Base-by-base conservation (phyloP, 2,113 vertebrate species). In the Myotis brandtii region DNA sequence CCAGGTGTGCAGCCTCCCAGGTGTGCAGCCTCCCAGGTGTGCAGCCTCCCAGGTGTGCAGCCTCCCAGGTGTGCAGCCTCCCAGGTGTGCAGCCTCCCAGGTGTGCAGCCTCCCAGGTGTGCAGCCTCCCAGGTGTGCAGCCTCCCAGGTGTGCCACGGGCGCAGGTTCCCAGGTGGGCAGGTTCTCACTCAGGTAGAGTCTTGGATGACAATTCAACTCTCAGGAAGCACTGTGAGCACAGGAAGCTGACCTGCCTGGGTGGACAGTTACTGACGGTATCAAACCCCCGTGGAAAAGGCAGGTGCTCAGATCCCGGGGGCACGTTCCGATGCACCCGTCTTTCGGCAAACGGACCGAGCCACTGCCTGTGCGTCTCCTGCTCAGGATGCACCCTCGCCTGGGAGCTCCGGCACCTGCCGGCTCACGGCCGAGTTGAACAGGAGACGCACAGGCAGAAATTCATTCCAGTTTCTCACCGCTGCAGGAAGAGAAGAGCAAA, bases 381-480 rank as follows among this genome's bases (percentile, higher is more conserved):
- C 76, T 59, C 85, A 79, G 85, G 46, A 40, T 50, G 62, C 96
- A 62, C 56, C 59, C 52, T 34, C 62, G 92, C 37, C 70, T 13
- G 8, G 59, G 77, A 54, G 89, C 20, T 3, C 75, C 91, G 97
- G 95, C 82, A 52, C 34, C 21, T 89, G 92, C 97, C 96, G 97
- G 72, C 67, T 90, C 89, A n/a, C 2, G 62, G 90, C 80, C 85
- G 86, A 77, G 66, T 94, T 97, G 97, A 96, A 86, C 79, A 96
- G 84, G 37, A 91, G 86, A 37, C 4, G 37, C 37, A 37, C 37
- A 37, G 37, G 37, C 37, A 37, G 37, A 37, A 37, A 37, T 97
- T 98, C 97, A 98, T 97, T 98, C 95, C 82, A 88, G 73, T 76
- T 97, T 96, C 93, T 97, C 85, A 91, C 56, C 91, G 56, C 89